phyloP scores from a whole-genome alignment of 2,797 vertebrate genomes.

The Alosa sapidissima region DNA sequence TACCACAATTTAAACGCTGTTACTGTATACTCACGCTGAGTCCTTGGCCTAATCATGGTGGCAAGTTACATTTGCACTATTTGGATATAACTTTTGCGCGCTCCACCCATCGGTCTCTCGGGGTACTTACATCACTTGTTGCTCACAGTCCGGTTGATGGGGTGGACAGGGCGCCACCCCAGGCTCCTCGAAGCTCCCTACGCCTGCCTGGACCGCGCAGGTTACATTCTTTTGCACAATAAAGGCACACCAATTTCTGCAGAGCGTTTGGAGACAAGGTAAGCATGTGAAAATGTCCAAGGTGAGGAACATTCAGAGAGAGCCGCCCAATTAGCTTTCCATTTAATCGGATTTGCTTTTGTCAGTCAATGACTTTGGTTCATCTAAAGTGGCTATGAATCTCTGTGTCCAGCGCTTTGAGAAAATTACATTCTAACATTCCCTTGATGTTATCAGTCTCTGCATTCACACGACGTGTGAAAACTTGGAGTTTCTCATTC shows the following conservation, averaged over 20 bases:
- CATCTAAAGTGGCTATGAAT: background rate
- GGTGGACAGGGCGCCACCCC: conserved; percentile 79
- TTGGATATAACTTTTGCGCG: background rate
- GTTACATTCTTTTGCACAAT: conserved; percentile 93
- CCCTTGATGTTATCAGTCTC: background rate
- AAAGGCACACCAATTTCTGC: conserved; percentile 96
- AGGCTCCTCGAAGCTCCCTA: conserved; percentile 86
- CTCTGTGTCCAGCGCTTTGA: background rate
- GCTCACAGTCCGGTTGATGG: conserved; percentile 84
- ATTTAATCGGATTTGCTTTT: background rate
- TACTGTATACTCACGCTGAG: background rate
- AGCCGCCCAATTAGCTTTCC: background rate
- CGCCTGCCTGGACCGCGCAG: conserved; percentile 88
- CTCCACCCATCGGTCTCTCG: conserved; percentile 44
- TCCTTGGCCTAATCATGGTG: background rate
- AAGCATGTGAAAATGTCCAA: background rate
- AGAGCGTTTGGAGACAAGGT: background rate
- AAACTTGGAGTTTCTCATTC: background rate
- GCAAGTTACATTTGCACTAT: background rate
- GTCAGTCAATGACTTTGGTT: background rate
- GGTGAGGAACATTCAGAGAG: background rate
- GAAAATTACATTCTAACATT: background rate
- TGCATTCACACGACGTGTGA: background rate
- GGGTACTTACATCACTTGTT: conserved; percentile 84
- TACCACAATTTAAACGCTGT: too few species aligned